These are phyloP conservation scores for Scotopteryx bipunctaria DNA, from an alignment of 2,888 invertebrate genomes.

Conservation along the genomic window DNA sequence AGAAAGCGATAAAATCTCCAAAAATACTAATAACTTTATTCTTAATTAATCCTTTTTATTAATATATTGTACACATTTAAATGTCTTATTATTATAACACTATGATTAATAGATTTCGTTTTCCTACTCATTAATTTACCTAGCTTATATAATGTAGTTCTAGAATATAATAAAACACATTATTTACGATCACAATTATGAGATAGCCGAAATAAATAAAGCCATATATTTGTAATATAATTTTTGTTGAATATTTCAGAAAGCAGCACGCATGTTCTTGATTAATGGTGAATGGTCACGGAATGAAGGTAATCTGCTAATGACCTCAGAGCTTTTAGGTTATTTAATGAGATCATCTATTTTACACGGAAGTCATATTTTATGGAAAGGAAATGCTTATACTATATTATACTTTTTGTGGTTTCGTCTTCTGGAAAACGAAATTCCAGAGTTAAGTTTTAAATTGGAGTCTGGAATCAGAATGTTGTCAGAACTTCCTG, in stretches of 20 bases:
- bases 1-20: too few relatives aligned
- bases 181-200: constrained; percentile 38
- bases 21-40: too few relatives aligned
- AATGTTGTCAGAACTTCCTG: too few relatives aligned
- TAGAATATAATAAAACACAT: constrained; percentile 30
- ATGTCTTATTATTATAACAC: too few relatives aligned
- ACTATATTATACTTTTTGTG: neutral
- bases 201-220: constrained; percentile 47
- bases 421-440: neutral
- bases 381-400: neutral
- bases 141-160: constrained; percentile 14
- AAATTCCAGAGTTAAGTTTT: too few relatives aligned
- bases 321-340: constrained; percentile 56
- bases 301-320: constrained; percentile 63
- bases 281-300: constrained; percentile 57
- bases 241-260: constrained; percentile 57
- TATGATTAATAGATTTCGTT: too few relatives aligned
- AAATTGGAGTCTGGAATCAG: too few relatives aligned
- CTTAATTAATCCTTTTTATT: too few relatives aligned
- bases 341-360: constrained; percentile 45
- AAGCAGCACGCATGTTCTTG: constrained; percentile 55
- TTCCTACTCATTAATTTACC: too few relatives aligned
- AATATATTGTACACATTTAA: too few relatives aligned
- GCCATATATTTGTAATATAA: constrained; percentile 49
- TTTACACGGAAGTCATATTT: constrained; percentile 35